These are phyloP conservation scores for Cricetomys ansorgei DNA, from an alignment of 2,113 vertebrate species.

Conservation along the genomic window DNA sequence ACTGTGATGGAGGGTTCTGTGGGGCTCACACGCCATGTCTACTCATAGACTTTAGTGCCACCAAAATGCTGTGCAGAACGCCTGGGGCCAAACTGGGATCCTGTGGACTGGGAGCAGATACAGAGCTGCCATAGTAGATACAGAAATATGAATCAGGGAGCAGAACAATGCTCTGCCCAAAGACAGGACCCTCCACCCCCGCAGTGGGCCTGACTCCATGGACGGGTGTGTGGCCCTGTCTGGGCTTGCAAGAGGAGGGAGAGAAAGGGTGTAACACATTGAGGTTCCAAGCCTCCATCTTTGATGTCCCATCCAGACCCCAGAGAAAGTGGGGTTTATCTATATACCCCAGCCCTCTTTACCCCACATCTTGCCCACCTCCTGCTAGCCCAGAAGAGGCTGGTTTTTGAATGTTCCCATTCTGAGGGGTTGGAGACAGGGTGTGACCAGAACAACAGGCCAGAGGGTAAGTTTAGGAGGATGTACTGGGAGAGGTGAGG, in stretches of 20 bases:
- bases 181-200: background rate
- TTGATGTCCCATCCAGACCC: background rate
- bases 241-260: background rate
- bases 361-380: background rate
- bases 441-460: background rate
- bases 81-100: background rate
- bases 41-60: background rate
- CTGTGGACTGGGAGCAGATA: background rate
- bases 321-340: background rate
- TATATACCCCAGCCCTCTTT: fast-evolving
- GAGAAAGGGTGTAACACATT: fast-evolving
- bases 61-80: background rate
- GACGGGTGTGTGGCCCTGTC: background rate
- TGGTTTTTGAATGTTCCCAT: background rate
- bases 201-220: background rate
- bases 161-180: background rate
- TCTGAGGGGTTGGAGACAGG: background rate
- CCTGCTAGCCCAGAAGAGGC: background rate
- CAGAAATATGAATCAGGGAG: no score
- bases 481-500: background rate
- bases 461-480: background rate
- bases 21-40: background rate
- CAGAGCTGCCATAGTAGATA: background rate
- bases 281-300: background rate
- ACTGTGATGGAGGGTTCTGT: background rate